Evolutionary conservation across 2,797 vertebrate species (phyloP).

Genomic region (Orientallactaga sibirica): DNA sequence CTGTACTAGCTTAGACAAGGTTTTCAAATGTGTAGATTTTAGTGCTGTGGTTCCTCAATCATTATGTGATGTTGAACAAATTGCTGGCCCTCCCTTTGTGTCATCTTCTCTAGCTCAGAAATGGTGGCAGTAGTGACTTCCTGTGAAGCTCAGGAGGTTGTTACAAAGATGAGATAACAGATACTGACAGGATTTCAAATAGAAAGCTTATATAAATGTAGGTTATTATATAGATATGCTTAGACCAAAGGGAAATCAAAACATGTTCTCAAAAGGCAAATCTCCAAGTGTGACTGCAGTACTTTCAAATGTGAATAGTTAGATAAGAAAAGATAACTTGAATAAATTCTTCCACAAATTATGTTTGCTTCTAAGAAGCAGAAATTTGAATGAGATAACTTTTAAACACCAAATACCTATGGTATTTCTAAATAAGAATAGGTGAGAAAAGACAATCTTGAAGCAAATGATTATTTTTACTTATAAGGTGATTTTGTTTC

Average conservation of each 20-base stretch:
- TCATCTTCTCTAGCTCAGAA: background rate
- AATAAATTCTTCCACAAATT: slow-evolving; percentile 11
- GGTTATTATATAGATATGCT: slow-evolving; percentile 2
- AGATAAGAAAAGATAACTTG: slow-evolving; percentile 51
- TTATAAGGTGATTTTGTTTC: slow-evolving; percentile 5
- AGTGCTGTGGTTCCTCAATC: background rate
- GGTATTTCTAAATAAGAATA: slow-evolving; percentile 16
- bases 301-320: slow-evolving; percentile 40
- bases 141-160: background rate
- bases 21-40: background rate
- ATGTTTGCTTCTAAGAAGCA: slow-evolving; percentile 20
- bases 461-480: background rate
- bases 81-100: background rate
- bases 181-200: slow-evolving; percentile 30
- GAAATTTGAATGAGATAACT: slow-evolving; percentile 16
- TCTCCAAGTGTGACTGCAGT: background rate
- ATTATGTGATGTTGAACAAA: slow-evolving; percentile 1
- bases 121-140: slow-evolving; percentile 6
- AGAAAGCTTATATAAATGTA: background rate
- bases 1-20: background rate
- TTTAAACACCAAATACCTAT: background rate
- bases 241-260: slow-evolving; percentile 43
- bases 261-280: slow-evolving; percentile 1
- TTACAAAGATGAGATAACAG: slow-evolving; percentile 56
- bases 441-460: background rate